phyloP scores from a whole-genome alignment of 1,140 invertebrate species.

The Leptinotarsa texana region DNA sequence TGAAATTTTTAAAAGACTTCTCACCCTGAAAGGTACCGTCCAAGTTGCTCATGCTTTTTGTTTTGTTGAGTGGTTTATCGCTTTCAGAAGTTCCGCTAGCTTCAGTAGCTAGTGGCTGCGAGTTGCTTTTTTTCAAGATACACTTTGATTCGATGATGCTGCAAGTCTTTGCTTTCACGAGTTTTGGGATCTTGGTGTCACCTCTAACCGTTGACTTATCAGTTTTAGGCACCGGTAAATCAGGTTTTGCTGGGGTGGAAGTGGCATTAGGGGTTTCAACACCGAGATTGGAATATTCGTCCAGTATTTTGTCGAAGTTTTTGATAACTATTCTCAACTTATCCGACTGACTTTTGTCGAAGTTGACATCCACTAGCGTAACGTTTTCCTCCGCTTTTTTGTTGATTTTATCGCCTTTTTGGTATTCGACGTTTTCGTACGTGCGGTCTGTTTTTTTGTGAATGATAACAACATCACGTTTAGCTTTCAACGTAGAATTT shows the following conservation, averaged over 20 bases:
- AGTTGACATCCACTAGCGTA: conserved; percentile 1
- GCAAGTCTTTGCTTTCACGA: conserved; percentile 66
- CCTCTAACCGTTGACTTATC: background rate
- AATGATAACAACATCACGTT: conserved; percentile 29
- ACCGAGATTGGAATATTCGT: conserved; percentile 51
- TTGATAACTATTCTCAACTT: conserved; percentile 66
- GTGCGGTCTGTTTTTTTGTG: conserved; percentile 26
- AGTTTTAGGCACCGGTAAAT: conserved; percentile 26
- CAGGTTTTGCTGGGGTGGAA: conserved; percentile 8
- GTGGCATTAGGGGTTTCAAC: background rate
- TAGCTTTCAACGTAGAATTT: conserved; percentile 28
- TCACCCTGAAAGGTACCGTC: background rate
- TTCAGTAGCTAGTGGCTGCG: conserved; percentile 24
- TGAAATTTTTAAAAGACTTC: background rate
- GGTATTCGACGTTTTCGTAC: conserved; percentile 59
- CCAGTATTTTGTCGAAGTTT: conserved; percentile 67
- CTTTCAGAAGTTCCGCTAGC: background rate
- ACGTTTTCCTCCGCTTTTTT: background rate
- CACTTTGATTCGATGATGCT: conserved; percentile 66
- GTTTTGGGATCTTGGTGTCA: conserved; percentile 52
- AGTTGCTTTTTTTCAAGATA: conserved; percentile 60
- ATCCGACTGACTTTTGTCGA: conserved; percentile 54
- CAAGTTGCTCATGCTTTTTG: conserved; percentile 42
- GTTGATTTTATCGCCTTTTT: conserved; percentile 20
- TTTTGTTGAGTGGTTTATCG: conserved; percentile 31